phyloP scores from a whole-genome alignment of 2,113 vertebrate species.

The Sminthopsis crassicaudata region DNA sequence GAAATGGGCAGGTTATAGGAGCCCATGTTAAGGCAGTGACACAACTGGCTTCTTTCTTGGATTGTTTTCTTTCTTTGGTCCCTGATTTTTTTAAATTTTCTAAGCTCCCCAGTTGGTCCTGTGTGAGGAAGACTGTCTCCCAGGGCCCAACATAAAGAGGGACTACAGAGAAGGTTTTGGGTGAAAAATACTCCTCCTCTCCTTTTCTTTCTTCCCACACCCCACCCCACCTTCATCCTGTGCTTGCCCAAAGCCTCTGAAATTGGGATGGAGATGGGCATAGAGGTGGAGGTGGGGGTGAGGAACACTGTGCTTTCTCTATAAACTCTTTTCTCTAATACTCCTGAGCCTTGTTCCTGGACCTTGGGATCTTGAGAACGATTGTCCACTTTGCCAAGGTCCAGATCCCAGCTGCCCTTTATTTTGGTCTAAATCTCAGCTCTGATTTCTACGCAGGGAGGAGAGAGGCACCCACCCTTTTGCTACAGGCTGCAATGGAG shows the following conservation, averaged over 20 bases:
- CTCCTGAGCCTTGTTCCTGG: background rate
- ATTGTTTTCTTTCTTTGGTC: background rate
- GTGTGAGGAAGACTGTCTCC: background rate
- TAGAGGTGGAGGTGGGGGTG: background rate
- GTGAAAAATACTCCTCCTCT: background rate
- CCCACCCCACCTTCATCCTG: background rate
- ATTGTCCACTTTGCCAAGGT: background rate
- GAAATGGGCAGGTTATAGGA: background rate
- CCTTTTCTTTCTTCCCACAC: background rate
- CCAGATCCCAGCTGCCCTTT: background rate
- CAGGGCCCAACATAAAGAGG: background rate
- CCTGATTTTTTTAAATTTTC: background rate
- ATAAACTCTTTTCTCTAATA: background rate
- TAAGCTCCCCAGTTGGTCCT: background rate
- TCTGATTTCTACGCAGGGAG: background rate
- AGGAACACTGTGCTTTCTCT: background rate
- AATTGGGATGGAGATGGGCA: background rate
- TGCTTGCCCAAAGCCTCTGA: background rate
- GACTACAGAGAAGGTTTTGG: background rate
- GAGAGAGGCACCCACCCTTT: background rate
- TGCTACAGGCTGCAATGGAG: background rate
- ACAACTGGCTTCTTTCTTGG: background rate
- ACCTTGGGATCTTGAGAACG: background rate
- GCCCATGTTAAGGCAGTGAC: background rate
- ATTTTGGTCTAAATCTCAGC: background rate